phyloP scores from a whole-genome alignment of 35 echinoderm and acorn worm genomes.

The Lytechinus variegatus region DNA sequence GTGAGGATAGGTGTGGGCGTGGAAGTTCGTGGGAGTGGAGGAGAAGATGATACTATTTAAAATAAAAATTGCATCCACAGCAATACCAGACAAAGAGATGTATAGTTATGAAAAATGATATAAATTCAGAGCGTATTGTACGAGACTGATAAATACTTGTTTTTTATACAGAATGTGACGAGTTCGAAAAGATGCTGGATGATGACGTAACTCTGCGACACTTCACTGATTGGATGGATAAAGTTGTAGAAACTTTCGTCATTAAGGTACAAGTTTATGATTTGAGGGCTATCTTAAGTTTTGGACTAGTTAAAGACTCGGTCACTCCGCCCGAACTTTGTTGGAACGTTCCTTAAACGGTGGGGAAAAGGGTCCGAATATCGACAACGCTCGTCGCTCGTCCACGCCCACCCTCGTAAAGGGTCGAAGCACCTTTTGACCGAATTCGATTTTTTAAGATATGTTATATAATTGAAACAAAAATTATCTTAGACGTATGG shows the following conservation, averaged over 20 bases:
- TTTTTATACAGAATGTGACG: constrained; percentile 63
- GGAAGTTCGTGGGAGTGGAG: too few relatives aligned
- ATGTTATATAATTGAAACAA: too few relatives aligned
- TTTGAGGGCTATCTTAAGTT: too few relatives aligned
- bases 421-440: too few relatives aligned
- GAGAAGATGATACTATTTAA: too few relatives aligned
- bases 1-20: too few relatives aligned
- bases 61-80: too few relatives aligned
- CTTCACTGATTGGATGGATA: constrained; percentile 68
- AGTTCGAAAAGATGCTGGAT: constrained; percentile 61
- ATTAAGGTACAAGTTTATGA: constrained; percentile 32
- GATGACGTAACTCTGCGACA: constrained; percentile 54
- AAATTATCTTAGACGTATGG: too few relatives aligned
- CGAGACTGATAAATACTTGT: not conserved
- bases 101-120: not conserved
- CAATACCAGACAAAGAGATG: too few relatives aligned
- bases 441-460: too few relatives aligned
- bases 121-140: not conserved
- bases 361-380: not conserved
- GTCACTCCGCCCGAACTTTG: not conserved
- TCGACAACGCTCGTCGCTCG: constrained; percentile 20
- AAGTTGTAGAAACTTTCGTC: constrained; percentile 43
- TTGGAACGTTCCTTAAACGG: constrained; percentile 33
- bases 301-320: not conserved
- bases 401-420: too few relatives aligned